A percentile compares a stretch with the other conserved stretches of the same genome.
phyloP scores from a whole-genome alignment of 2,113 vertebrate species.

The Dasyurus viverrinus region DNA sequence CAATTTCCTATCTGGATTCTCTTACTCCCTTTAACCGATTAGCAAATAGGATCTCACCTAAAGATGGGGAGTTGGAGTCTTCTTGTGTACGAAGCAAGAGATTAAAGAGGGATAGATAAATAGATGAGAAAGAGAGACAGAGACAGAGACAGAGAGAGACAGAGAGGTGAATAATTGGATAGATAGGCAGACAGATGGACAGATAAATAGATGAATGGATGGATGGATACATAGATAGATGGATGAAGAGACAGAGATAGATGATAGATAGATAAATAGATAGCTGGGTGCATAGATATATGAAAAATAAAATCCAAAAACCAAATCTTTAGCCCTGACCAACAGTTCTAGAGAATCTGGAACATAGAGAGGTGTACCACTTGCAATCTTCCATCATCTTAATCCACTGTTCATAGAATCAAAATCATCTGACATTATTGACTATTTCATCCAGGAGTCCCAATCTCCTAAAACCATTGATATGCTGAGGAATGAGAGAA shows the following conservation, averaged over 20 bases:
- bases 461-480: background rate
- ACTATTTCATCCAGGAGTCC: background rate
- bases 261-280: background rate
- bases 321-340: background rate
- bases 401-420: background rate
- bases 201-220: too few relatives aligned
- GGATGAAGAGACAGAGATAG: too few relatives aligned
- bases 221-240: too few relatives aligned
- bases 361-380: background rate
- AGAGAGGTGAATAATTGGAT: too few relatives aligned
- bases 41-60: background rate
- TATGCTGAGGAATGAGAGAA: background rate
- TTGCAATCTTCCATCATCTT: background rate
- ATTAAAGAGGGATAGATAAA: background rate
- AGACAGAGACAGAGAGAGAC: too few relatives aligned
- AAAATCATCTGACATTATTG: background rate
- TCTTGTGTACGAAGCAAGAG: background rate
- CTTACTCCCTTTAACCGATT: background rate
- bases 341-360: background rate
- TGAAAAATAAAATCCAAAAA: background rate
- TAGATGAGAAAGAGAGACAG: too few relatives aligned
- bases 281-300: too few relatives aligned
- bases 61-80: background rate
- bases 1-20: background rate
- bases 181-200: too few relatives aligned